A percentile compares a stretch with the other conserved stretches of the same genome.
phyloP scores from a whole-genome alignment of 2,113 vertebrate species.

The Fulmarus glacialis region DNA sequence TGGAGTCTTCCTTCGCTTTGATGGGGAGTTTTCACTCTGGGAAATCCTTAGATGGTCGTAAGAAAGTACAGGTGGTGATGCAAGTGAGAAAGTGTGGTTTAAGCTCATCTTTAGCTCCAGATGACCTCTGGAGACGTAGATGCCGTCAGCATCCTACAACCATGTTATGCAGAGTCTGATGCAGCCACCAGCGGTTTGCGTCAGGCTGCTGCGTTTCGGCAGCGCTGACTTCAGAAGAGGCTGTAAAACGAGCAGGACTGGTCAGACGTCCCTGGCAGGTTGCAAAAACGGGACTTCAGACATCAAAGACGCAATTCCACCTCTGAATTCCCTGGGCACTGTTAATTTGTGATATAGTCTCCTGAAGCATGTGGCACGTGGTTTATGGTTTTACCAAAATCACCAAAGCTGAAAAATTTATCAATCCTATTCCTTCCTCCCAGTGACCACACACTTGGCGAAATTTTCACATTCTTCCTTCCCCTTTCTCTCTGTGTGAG shows the following conservation, averaged over 20 bases:
- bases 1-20: not conserved
- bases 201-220: not conserved
- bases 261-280: not conserved
- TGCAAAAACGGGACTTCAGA: not conserved
- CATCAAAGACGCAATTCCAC: not conserved
- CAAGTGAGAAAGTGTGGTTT: not conserved
- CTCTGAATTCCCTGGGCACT: not conserved
- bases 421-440: slow-evolving; percentile 13
- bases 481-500: not conserved
- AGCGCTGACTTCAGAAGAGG: not conserved
- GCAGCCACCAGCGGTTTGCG: not conserved
- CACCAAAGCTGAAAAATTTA: not conserved
- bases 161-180: not conserved
- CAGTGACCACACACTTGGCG: not conserved
- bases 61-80: not conserved
- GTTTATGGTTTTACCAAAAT: not conserved
- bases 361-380: not conserved
- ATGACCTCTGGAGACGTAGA: not conserved
- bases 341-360: not conserved
- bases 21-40: not conserved
- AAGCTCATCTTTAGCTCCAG: not conserved
- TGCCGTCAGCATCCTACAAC: not conserved
- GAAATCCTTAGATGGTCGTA: not conserved
- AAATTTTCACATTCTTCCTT: not conserved
- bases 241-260: not conserved